Evolutionary conservation across 2,113 vertebrate genomes (phyloP), one percentile per base, ranked within the genome.

Genomic region (Nerophis ophidion): DNA sequence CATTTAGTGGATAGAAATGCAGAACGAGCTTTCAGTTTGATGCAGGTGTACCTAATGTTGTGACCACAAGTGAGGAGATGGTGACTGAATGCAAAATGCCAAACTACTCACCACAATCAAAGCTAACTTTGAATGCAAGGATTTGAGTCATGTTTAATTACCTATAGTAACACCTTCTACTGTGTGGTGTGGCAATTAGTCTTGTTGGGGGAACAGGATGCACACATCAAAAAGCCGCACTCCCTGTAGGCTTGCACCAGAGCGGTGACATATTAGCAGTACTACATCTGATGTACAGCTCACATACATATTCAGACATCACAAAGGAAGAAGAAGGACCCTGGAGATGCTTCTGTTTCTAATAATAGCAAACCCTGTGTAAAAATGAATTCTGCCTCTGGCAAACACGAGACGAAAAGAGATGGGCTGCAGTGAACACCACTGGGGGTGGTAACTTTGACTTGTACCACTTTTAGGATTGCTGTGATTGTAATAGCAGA

Each of bases 311-410:
- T 77, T 72, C 61, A 75, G 67, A 65, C 65, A 70, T 72, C 61
- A 70, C 64, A 77, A 68, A 66, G 60, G 54, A 67, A 65, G 47
- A 12, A 68, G 58, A 66, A 58, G 72, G 70, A 68, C 63, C 53
- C 68, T 74, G 56, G 63, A 71, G 69, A 75, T 68, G 79, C 60
- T 81, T 75, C 59, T 34, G 44, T 71, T 81, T 82, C 83, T 81
- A 80, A 81, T 70, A 77, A 80, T 84, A 86, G 78, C 70, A 65
- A 13, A 55, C 59, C 45, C 72, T 66, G 71, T 76, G 68, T 68
- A 61, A 66, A 76, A 65, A 71, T 79, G 68, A 83, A 57, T 74
- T 69, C 76, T 72, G 64, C n/a, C 63, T 68, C 47, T 68, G 74
- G 61, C 68, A 68, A 67, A 70, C 38, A 8, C 66, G 34, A 15